phyloP scores from a whole-genome alignment of 2,888 invertebrate genomes.

The Pimpla rufipes region DNA sequence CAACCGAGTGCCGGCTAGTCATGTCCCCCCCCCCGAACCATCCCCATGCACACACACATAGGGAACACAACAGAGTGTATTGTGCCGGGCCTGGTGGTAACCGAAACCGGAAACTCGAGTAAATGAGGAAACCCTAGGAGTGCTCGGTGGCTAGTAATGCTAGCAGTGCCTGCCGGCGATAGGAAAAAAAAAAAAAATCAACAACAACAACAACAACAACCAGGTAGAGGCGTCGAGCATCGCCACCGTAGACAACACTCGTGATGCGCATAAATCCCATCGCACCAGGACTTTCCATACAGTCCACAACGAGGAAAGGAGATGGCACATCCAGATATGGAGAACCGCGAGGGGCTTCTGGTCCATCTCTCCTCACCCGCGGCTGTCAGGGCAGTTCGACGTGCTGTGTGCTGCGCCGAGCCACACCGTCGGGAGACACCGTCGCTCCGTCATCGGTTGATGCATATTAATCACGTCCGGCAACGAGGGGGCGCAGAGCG shows the following conservation, averaged over 20 bases:
- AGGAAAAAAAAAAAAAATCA: background rate
- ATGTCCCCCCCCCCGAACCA: background rate
- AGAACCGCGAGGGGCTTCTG: background rate
- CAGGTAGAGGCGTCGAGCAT: constrained; percentile 12
- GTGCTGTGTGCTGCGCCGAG: background rate
- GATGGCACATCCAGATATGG: background rate
- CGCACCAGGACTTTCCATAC: background rate
- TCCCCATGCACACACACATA: background rate
- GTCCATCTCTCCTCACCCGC: too few species aligned
- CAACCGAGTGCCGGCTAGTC: background rate
- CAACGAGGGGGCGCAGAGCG: too few species aligned
- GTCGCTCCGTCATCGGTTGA: constrained; percentile 72
- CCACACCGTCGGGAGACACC: constrained; percentile 10
- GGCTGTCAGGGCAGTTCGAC: too few species aligned
- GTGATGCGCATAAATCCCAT: constrained; percentile 10
- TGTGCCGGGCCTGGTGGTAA: background rate
- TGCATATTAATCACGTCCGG: constrained; percentile 80
- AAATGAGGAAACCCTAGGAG: constrained; percentile 15
- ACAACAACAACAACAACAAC: background rate
- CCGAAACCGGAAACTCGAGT: constrained; percentile 24
- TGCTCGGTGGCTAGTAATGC: background rate
- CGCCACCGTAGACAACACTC: constrained; percentile 17
- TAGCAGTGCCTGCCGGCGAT: background rate
- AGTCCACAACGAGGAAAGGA: constrained; percentile 18
- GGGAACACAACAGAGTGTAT: background rate